Evolutionary conservation across 2,797 vertebrate genomes (phyloP).

Genomic region (Alca torda): DNA sequence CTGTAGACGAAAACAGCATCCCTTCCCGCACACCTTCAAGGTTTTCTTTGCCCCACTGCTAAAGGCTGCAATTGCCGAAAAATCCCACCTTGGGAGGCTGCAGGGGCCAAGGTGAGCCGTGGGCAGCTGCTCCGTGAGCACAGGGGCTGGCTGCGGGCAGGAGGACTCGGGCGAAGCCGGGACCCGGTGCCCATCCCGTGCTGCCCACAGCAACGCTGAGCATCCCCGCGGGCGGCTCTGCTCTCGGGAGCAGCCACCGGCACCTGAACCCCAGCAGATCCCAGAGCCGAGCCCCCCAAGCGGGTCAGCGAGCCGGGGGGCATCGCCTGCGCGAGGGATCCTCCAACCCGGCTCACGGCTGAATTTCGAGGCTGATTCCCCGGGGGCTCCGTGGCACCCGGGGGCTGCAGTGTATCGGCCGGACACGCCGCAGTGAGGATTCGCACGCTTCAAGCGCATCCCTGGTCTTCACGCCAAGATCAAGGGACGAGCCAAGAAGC

Average conservation of each 20-base stretch:
- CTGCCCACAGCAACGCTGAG: background rate
- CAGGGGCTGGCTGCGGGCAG: background rate
- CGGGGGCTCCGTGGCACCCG: fast-evolving
- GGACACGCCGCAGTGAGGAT: background rate
- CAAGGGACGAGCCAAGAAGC: background rate
- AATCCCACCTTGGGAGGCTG: background rate
- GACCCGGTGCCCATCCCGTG: fast-evolving
- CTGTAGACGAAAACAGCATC: background rate
- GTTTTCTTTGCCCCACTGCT: too few species aligned
- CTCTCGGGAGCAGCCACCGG: background rate
- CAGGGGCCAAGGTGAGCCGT: background rate
- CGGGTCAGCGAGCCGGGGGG: too few species aligned
- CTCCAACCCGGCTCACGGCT: background rate
- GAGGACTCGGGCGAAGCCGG: fast-evolving
- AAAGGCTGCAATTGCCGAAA: background rate
- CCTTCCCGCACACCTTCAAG: background rate
- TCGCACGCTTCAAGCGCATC: fast-evolving
- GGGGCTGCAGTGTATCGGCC: fast-evolving
- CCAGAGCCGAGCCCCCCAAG: background rate
- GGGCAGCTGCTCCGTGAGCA: background rate
- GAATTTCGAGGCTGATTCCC: background rate
- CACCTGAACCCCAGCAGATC: background rate
- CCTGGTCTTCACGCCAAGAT: too few species aligned
- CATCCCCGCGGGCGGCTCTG: background rate
- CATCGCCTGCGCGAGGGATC: background rate